Conservation (phyloP, 2,797 vertebrate genomes). For the Xerus rutilus region DNA sequence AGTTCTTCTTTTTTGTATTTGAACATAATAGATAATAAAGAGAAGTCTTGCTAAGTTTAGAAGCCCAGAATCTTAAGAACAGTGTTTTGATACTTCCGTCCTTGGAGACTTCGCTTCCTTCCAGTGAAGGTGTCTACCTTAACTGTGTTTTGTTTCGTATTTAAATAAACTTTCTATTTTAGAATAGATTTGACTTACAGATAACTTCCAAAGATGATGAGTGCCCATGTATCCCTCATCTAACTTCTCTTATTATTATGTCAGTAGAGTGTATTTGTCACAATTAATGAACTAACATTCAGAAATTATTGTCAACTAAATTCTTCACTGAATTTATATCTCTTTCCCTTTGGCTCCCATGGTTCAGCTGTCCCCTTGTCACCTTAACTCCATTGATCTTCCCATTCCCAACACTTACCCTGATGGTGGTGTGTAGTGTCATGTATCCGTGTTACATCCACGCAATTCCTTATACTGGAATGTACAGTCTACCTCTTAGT, state of each 20-base stretch:
- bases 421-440: accelerated
- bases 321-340: neutral
- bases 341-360: neutral
- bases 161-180: neutral
- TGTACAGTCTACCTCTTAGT: neutral
- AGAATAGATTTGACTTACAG: neutral
- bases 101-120: neutral
- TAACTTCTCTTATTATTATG: neutral
- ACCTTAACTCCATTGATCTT: neutral
- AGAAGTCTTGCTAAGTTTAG: neutral
- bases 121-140: neutral
- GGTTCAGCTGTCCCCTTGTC: neutral
- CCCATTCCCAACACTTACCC: neutral
- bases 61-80: neutral
- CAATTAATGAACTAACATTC: neutral
- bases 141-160: neutral
- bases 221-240: neutral
- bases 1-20: neutral
- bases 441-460: neutral
- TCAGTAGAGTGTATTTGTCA: neutral
- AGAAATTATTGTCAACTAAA: neutral
- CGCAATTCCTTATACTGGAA: neutral
- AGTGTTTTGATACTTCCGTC: neutral
- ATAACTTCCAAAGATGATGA: neutral
- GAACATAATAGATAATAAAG: neutral